Percentiles rank a stretch among this genome's conserved stretches.
These are phyloP conservation scores for Parambassis ranga DNA, from an alignment of 2,797 vertebrate species.

Conservation along the genomic window DNA sequence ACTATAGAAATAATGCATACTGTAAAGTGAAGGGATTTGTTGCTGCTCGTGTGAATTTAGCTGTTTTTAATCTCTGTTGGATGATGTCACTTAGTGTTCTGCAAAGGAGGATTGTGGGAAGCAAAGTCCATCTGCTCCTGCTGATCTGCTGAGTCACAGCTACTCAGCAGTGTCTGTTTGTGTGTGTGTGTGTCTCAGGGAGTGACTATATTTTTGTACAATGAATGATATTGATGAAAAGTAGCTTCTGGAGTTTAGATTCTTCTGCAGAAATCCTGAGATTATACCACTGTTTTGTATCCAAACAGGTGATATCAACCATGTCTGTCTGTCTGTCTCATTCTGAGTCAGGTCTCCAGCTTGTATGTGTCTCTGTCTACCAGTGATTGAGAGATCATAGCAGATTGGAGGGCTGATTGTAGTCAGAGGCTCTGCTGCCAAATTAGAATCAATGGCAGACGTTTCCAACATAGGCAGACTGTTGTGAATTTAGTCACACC, in stretches of 20 bases:
- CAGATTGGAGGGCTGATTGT: constrained; percentile 48
- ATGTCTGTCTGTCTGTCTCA: background rate
- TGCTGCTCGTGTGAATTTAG: background rate
- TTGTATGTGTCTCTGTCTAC: constrained; percentile 15
- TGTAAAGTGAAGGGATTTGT: background rate
- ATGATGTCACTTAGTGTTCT: constrained; percentile 39
- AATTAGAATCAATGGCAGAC: constrained; percentile 63
- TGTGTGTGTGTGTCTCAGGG: background rate
- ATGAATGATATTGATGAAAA: constrained; percentile 2
- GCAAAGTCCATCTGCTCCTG: constrained; percentile 51
- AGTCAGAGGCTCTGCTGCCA: constrained; percentile 56
- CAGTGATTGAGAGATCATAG: constrained; percentile 32
- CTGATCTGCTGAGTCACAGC: constrained; percentile 76
- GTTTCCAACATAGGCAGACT: constrained; percentile 46
- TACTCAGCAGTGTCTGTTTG: constrained; percentile 27
- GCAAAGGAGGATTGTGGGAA: constrained; percentile 45
- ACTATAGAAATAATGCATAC: background rate
- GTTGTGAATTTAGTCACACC: constrained; percentile 39
- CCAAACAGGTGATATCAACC: background rate
- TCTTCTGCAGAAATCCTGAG: background rate
- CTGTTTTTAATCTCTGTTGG: background rate
- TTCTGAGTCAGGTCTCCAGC: background rate
- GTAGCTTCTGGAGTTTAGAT: background rate
- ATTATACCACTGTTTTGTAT: background rate
- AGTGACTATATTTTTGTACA: background rate